A percentile compares a stretch with the other conserved stretches of the same genome.
These are phyloP conservation scores for Arizona elegans DNA, from an alignment of 2,113 vertebrate species.

Conservation along the genomic window DNA sequence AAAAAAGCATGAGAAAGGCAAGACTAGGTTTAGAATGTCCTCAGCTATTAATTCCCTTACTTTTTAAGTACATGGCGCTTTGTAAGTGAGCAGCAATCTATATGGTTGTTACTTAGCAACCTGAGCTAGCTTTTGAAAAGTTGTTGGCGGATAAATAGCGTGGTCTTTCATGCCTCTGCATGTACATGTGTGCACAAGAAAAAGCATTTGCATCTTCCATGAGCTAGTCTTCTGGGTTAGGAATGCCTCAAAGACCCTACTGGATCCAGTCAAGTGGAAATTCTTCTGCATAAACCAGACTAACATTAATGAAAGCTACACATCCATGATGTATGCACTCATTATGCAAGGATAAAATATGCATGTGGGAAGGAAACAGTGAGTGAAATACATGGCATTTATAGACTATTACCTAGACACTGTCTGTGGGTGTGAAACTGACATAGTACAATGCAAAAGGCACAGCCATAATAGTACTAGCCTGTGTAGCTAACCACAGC, in stretches of 20 bases:
- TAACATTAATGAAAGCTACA: background rate
- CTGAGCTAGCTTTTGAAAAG: background rate
- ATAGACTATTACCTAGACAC: conserved; percentile 20
- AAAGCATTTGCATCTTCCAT: background rate
- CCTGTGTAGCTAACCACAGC: background rate
- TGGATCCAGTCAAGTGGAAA: background rate
- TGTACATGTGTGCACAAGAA: background rate
- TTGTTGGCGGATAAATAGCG: conserved; percentile 16
- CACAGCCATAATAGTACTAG: background rate
- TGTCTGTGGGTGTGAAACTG: conserved; percentile 18
- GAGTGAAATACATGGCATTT: conserved; percentile 23
- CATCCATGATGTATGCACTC: background rate
- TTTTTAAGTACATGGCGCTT: conserved; percentile 20
- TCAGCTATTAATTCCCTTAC: conserved; percentile 21
- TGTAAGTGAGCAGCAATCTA: conserved; percentile 26
- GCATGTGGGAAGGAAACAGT: background rate
- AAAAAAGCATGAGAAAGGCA: background rate
- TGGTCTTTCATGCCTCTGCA: background rate
- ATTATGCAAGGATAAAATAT: conserved; percentile 8
- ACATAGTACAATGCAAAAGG: background rate
- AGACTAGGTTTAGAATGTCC: conserved; percentile 2
- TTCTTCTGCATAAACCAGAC: background rate
- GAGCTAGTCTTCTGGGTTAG: background rate
- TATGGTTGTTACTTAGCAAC: conserved; percentile 33
- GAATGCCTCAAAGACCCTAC: background rate